These are phyloP conservation scores for Nothoprocta perdicaria DNA, from an alignment of 2,113 vertebrate genomes.

Conservation along the genomic window DNA sequence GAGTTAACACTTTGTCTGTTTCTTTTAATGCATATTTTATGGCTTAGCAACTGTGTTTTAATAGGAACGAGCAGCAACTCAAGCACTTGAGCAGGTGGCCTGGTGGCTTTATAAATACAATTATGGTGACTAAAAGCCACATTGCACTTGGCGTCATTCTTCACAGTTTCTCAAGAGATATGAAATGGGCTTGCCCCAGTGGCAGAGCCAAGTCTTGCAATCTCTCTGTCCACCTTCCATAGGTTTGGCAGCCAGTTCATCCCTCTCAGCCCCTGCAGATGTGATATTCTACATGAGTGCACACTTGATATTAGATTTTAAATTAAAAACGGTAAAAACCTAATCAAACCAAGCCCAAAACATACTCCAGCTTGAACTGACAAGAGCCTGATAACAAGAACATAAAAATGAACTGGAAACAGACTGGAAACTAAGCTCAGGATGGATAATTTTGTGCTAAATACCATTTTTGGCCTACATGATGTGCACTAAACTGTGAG, in stretches of 20 bases:
- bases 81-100: slow-evolving; percentile 54
- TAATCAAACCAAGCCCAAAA: not conserved
- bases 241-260: not conserved
- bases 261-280: not conserved
- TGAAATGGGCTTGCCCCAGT: not conserved
- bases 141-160: not conserved
- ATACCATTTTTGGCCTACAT: not conserved
- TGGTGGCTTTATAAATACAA: slow-evolving; percentile 54
- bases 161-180: not conserved
- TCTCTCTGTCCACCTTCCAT: not conserved
- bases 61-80: slow-evolving; percentile 17
- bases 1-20: slow-evolving; percentile 10
- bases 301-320: not conserved
- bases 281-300: not conserved
- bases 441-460: not conserved
- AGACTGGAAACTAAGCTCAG: not conserved
- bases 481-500: not conserved
- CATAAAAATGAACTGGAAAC: not conserved
- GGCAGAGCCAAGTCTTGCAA: not conserved
- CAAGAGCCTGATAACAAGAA: not conserved
- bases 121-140: slow-evolving; percentile 53
- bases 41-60: slow-evolving; percentile 19
- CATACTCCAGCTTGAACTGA: not conserved
- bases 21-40: slow-evolving; percentile 66
- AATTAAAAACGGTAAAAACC: not conserved